Conservation (phyloP, 2,888 invertebrate genomes). For the Meiosimyza platycephala region DNA sequence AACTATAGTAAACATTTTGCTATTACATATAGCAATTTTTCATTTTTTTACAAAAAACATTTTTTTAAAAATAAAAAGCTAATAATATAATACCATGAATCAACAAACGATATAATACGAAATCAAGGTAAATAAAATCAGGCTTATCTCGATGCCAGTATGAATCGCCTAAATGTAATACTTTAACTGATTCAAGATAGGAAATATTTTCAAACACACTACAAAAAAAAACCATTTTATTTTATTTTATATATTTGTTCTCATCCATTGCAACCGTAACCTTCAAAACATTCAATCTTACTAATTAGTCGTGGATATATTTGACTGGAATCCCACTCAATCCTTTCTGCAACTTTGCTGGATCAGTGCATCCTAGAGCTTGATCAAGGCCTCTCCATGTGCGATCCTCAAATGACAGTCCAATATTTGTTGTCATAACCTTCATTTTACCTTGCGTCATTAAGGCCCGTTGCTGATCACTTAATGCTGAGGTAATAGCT, state of each 20-base stretch:
- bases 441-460: conserved; percentile 59
- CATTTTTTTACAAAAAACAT: no score
- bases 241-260: not conserved
- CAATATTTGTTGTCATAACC: conserved; percentile 60
- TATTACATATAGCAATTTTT: no score
- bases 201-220: no score
- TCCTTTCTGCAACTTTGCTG: conserved; percentile 77
- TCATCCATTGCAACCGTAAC: not conserved
- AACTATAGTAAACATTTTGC: no score
- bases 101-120: no score
- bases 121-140: no score
- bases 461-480: conserved; percentile 50
- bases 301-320: conserved; percentile 68
- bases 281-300: not conserved
- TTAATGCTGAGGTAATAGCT: conserved; percentile 43
- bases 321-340: conserved; percentile 80
- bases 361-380: conserved; percentile 79
- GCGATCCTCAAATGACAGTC: conserved; percentile 69
- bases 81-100: no score
- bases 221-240: no score
- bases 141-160: no score
- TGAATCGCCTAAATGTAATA: no score
- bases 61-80: no score
- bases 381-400: conserved; percentile 91
- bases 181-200: no score